phyloP scores from a whole-genome alignment of 1,140 invertebrate species.

The Leptinotarsa defecta region DNA sequence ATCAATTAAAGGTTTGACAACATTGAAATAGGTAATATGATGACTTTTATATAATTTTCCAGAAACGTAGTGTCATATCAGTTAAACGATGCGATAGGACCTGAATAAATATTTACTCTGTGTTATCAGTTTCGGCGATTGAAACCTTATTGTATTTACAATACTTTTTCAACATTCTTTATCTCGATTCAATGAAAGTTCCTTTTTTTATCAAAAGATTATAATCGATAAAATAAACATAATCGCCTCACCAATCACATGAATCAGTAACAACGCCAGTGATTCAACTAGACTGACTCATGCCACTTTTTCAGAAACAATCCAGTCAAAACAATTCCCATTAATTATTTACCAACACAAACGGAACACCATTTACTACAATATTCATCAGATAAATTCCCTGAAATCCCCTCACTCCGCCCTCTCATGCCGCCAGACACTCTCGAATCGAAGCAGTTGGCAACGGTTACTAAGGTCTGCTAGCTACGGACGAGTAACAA shows the following conservation, averaged over 20 bases:
- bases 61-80: too few relatives aligned
- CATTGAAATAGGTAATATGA: too few relatives aligned
- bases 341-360: constrained; percentile 9
- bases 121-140: too few relatives aligned
- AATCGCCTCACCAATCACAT: background rate
- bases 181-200: too few relatives aligned
- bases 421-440: background rate
- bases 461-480: constrained; percentile 18
- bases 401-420: background rate
- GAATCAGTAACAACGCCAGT: background rate
- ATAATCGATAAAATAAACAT: background rate
- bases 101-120: too few relatives aligned
- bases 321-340: background rate
- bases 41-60: too few relatives aligned
- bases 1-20: too few relatives aligned
- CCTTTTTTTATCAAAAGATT: too few relatives aligned
- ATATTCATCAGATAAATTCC: constrained; percentile 11
- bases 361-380: background rate
- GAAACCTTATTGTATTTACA: too few relatives aligned
- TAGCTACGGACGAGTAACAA: background rate
- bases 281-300: background rate
- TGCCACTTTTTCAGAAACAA: background rate
- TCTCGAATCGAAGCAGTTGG: constrained; percentile 3
- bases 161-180: too few relatives aligned
- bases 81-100: too few relatives aligned